phyloP scores from a whole-genome alignment of 2,888 invertebrate species.

The Acanthopleura granulata region DNA sequence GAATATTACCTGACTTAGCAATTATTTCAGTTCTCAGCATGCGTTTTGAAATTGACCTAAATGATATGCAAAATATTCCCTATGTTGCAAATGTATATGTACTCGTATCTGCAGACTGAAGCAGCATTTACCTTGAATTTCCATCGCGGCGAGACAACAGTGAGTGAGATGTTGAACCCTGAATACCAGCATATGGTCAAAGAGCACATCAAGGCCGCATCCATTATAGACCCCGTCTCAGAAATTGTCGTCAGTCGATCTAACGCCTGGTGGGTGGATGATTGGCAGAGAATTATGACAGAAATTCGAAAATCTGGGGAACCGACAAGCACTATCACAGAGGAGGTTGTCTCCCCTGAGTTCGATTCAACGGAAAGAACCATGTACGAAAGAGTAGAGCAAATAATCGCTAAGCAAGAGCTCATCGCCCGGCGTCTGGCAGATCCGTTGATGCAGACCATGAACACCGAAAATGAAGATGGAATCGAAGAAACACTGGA shows the following conservation, averaged over 20 bases:
- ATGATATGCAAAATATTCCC: too few species aligned
- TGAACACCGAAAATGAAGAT: not conserved
- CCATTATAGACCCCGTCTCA: not conserved
- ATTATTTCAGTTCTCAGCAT: too few species aligned
- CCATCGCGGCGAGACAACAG: not conserved
- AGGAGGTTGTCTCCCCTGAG: not conserved
- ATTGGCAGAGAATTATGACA: constrained; percentile 10
- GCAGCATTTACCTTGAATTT: not conserved
- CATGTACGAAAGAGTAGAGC: not conserved
- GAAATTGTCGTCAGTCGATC: not conserved
- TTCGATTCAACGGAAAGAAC: not conserved
- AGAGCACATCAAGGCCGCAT: constrained; percentile 30
- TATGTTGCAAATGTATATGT: too few species aligned
- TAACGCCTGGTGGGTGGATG: not conserved
- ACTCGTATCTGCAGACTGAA: not conserved
- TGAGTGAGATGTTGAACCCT: constrained; percentile 28
- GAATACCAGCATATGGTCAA: constrained; percentile 35
- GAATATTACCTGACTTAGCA: too few species aligned
- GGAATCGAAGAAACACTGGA: not conserved
- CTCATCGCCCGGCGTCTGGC: not conserved
- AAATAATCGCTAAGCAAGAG: not conserved
- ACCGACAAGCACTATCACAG: not conserved
- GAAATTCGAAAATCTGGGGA: not conserved
- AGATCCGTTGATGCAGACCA: not conserved
- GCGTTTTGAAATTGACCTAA: too few species aligned